Base-by-base conservation (phyloP, 2,888 invertebrate species). In the Troides helena region DNA sequence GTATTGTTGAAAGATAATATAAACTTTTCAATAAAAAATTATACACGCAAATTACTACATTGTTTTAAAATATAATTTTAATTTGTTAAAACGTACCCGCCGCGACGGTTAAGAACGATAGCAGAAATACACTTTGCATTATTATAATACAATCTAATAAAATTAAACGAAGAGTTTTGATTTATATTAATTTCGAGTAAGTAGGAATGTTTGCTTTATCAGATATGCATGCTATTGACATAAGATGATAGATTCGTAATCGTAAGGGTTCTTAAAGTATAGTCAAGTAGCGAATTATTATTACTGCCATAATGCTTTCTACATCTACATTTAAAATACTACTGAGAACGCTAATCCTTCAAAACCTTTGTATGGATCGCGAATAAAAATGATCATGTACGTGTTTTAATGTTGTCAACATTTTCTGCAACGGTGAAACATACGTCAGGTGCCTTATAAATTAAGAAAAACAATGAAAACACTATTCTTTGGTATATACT, bases 401-500 rank as follows among this genome's bases (percentile, higher is more conserved):
- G 4, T 25, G 25, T 25, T 43, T 43, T 43, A 12, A 12, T 43
- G 46, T 4, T 12, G 14, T 46, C 46, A 46, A 12, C 12, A 17
- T 12, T 14, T 46, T 12, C 14, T 46, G 2, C 2, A 14, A 14
- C 12, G 46, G 12, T 46, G 14, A 14, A 3, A 46, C 14, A 46
- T 12, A 12, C 12, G 0, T 46, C 46, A 46, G 46, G 14, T 12
- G 2, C 46, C 14, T 46, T 3, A 14, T 14, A 46, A 43, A 43
- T 50, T 50, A 17, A 6, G 18, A 30, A 18, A 57, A 57, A 58
- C 64, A 74, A 78, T 76, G 78, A 76, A 79, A 74, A 84, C 67
- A 76, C 77, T 71, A 73, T 72, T 74, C 74, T 82, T 81, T 85
- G 83, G 84, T 86, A 87, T 83, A 87, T 84, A 86, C 81, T 87